Conservation (phyloP, 53 echinoderm and acorn worm species). For the Crossaster papposus region DNA sequence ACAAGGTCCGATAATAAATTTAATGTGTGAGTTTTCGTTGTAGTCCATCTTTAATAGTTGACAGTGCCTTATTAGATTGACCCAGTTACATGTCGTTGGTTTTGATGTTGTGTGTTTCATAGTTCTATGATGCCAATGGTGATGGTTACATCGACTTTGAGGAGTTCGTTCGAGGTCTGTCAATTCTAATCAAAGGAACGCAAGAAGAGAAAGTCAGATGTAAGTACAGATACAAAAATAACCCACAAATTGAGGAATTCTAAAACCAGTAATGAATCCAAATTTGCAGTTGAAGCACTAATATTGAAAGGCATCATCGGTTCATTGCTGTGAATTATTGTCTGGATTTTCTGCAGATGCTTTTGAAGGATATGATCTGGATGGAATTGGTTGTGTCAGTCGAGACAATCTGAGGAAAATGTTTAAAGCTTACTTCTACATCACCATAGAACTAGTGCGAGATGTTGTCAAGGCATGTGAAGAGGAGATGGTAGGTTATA, state of each 20-base stretch:
- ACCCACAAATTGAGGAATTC: too few species aligned
- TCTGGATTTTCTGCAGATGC: constrained; percentile 70
- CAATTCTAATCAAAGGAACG: constrained; percentile 82
- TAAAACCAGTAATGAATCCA: too few species aligned
- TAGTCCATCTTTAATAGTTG: too few species aligned
- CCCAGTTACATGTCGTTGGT: not conserved
- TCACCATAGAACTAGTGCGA: constrained; percentile 90
- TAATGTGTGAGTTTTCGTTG: too few species aligned
- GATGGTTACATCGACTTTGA: constrained; percentile 93
- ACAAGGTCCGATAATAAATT: too few species aligned
- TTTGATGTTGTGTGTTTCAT: not conserved
- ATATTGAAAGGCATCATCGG: too few species aligned
- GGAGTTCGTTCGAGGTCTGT: constrained; percentile 85
- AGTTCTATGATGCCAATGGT: constrained; percentile 95
- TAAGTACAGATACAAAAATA: constrained; percentile 59
- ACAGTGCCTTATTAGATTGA: too few species aligned
- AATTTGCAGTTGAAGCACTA: too few species aligned
- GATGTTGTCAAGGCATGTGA: constrained; percentile 98
- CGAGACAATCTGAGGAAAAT: constrained; percentile 92
- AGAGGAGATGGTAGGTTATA: constrained; percentile 88
- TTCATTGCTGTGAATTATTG: not conserved
- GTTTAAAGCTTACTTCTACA: constrained; percentile 96
- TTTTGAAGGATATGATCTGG: constrained; percentile 94
- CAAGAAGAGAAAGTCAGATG: constrained; percentile 84
- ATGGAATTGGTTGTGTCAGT: constrained; percentile 75